Conservation (phyloP, 2,797 vertebrate species). For the Mus caroli region DNA sequence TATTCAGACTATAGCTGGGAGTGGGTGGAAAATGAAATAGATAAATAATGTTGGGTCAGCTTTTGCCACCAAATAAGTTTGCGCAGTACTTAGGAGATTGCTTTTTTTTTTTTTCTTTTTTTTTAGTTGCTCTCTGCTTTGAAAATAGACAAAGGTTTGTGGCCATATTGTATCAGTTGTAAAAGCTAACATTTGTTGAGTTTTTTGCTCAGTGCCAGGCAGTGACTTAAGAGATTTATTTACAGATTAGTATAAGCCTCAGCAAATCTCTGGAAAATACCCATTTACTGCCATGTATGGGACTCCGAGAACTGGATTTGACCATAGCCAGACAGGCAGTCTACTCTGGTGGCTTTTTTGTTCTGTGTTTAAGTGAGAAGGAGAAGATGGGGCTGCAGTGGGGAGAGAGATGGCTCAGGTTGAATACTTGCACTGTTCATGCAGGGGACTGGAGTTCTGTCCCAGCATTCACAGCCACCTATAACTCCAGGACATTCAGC, state of each 20-base stretch:
- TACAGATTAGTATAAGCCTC: neutral
- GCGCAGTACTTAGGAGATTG: neutral
- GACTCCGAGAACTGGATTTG: neutral
- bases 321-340: neutral
- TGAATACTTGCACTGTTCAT: neutral
- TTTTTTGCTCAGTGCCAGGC: neutral
- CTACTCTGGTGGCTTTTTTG: neutral
- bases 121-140: conserved; percentile 32
- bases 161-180: neutral
- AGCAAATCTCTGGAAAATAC: neutral
- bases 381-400: neutral
- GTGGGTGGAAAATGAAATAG: neutral
- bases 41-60: neutral
- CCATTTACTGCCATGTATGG: neutral
- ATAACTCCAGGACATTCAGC: neutral
- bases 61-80: conserved; percentile 34
- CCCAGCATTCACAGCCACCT: neutral
- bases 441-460: neutral
- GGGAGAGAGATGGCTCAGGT: neutral
- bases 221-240: conserved; percentile 4
- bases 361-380: neutral
- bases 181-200: neutral
- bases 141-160: conserved; percentile 8
- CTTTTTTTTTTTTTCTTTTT: conserved; percentile 4
- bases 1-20: neutral